These are phyloP conservation scores for Gallirallus australis DNA, from an alignment of 2,797 vertebrate genomes.

Conservation along the genomic window DNA sequence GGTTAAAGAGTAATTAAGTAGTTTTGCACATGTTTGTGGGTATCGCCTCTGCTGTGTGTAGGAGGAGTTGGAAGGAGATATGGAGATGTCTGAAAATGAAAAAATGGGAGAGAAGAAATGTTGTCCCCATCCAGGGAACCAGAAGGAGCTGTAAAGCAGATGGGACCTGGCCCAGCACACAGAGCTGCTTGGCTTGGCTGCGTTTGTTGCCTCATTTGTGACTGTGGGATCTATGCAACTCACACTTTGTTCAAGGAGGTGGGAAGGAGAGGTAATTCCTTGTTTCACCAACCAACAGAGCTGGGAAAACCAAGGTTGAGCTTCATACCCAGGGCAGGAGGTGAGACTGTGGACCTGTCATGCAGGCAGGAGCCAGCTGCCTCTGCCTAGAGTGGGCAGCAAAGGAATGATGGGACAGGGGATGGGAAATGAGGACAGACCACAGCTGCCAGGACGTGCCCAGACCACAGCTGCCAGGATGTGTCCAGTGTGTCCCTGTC, in stretches of 20 bases:
- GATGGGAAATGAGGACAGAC: not conserved
- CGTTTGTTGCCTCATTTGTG: not conserved
- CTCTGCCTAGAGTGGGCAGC: not conserved
- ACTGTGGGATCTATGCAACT: not conserved
- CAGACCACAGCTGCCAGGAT: not conserved
- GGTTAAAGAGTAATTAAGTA: not conserved
- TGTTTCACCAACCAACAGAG: not conserved
- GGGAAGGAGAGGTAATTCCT: not conserved
- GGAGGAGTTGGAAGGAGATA: constrained; percentile 49
- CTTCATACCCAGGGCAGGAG: not conserved
- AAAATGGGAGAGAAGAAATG: not conserved
- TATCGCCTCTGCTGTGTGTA: not conserved
- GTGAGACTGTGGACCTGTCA: not conserved
- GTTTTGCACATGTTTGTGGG: constrained; percentile 23
- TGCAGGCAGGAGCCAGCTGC: not conserved
- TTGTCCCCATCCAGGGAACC: not conserved
- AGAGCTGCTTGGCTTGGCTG: not conserved
- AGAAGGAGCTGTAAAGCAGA: constrained; percentile 19
- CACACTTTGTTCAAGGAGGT: not conserved
- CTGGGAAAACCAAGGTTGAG: not conserved
- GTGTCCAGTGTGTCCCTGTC: rapidly evolving
- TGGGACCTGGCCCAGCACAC: not conserved
- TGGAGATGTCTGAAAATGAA: not conserved
- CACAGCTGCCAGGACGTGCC: not conserved
- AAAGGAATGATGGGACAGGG: not conserved